A percentile compares a stretch with the other conserved stretches of the same genome.
Conservation (phyloP, 1,140 invertebrate species). For the Drosophila ercepeae region DNA sequence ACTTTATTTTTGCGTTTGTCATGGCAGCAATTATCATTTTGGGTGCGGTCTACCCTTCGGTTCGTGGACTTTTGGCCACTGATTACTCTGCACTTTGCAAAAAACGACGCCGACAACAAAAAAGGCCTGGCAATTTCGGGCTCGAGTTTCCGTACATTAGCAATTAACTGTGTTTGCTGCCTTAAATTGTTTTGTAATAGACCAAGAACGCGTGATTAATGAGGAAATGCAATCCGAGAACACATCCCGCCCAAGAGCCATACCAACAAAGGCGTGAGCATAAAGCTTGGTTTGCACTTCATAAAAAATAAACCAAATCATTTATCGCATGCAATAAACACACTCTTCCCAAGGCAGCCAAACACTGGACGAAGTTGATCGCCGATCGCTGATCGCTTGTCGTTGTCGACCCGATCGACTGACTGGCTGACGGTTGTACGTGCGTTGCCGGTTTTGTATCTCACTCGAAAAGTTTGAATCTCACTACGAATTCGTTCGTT, state of each 20-base stretch:
- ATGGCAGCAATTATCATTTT: slow-evolving; percentile 77
- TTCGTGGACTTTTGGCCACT: not conserved
- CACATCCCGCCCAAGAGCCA: slow-evolving; percentile 27
- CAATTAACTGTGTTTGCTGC: slow-evolving; percentile 10
- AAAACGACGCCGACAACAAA: slow-evolving; percentile 27
- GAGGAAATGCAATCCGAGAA: slow-evolving; percentile 37
- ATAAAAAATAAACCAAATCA: slow-evolving; percentile 15
- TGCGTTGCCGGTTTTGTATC: slow-evolving; percentile 25
- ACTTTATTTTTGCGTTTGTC: slow-evolving; percentile 76
- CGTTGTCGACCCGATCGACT: slow-evolving; percentile 8
- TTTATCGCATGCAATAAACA: slow-evolving; percentile 58
- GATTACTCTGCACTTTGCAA: slow-evolving; percentile 48
- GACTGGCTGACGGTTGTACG: not conserved
- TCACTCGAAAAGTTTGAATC: slow-evolving; percentile 24
- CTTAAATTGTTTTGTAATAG: slow-evolving; percentile 69
- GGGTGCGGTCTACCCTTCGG: slow-evolving; percentile 20
- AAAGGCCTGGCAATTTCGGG: slow-evolving; percentile 39
- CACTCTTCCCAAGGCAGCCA: slow-evolving; percentile 1
- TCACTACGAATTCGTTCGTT: slow-evolving; percentile 83
- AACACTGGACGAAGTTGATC: not conserved
- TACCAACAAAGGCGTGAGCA: slow-evolving; percentile 26
- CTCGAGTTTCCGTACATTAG: slow-evolving; percentile 21
- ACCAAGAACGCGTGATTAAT: slow-evolving; percentile 48
- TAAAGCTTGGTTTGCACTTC: slow-evolving; percentile 8
- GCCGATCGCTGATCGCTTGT: slow-evolving; percentile 28